Conservation (phyloP, 2,113 vertebrate species). For the Australoheros scitulus region DNA sequence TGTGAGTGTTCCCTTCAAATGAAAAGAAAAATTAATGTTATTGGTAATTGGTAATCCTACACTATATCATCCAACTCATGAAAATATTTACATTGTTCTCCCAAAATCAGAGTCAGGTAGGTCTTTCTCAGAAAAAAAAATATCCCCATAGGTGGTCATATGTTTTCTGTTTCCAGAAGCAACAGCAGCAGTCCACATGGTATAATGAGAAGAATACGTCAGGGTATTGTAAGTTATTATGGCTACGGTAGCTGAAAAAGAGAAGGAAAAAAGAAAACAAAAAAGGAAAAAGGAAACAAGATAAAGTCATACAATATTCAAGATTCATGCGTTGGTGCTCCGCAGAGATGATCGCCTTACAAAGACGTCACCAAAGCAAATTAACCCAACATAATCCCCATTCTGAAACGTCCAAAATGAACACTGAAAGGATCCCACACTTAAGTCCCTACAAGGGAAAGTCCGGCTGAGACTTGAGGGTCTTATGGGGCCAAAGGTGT, state of each 20-base stretch:
- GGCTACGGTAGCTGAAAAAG: neutral
- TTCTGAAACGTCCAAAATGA: constrained; percentile 9
- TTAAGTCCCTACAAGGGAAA: constrained; percentile 52
- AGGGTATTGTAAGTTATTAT: constrained; percentile 21
- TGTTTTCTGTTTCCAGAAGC: constrained; percentile 45
- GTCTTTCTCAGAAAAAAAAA: constrained; percentile 6
- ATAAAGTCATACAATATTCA: neutral
- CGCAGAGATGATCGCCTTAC: neutral
- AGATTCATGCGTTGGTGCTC: neutral
- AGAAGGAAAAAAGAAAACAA: constrained; percentile 2
- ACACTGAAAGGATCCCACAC: neutral
- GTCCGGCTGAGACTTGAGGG: constrained; percentile 32
- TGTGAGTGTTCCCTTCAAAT: neutral
- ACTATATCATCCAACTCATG: neutral
- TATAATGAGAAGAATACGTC: constrained; percentile 14
- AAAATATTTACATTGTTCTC: constrained; percentile 31
- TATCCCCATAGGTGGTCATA: constrained; percentile 15
- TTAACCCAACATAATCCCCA: neutral
- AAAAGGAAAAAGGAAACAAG: neutral
- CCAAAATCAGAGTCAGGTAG: constrained; percentile 12
- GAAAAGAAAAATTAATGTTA: neutral
- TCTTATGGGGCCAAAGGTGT: constrained; percentile 45
- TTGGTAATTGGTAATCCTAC: neutral
- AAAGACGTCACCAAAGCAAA: neutral
- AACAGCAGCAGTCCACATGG: constrained; percentile 11